Conservation (phyloP, 2,797 vertebrate genomes). For the Tenualosa thibaudeaui region DNA sequence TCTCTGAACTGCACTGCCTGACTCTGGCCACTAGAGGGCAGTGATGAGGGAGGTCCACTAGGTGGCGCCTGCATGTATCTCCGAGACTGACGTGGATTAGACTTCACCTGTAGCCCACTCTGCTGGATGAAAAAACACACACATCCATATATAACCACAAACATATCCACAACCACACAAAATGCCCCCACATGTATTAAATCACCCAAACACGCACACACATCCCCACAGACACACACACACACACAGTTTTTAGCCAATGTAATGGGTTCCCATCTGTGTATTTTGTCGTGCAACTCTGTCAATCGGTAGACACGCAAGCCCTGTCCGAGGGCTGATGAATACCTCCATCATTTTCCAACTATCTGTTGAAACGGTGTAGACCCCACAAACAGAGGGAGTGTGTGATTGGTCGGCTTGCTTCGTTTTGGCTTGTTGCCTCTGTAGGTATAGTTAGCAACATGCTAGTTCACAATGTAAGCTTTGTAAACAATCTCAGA, state of each 20-base stretch:
- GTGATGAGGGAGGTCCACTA: background rate
- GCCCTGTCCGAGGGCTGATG: too few species aligned
- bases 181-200: background rate
- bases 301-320: too few species aligned
- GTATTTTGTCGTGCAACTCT: too few species aligned
- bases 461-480: too few species aligned
- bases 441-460: too few species aligned
- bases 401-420: too few species aligned
- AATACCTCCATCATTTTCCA: too few species aligned
- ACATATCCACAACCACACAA: background rate
- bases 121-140: background rate
- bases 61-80: background rate
- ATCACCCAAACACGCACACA: constrained; percentile 8
- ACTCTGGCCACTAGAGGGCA: background rate
- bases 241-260: background rate
- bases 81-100: background rate
- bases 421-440: too few species aligned
- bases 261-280: too few species aligned
- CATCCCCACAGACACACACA: background rate
- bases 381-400: too few species aligned
- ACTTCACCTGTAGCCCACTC: background rate
- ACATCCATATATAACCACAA: background rate
- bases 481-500: too few species aligned
- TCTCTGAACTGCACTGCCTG: background rate
- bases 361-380: too few species aligned